Conservation (phyloP, 2,113 vertebrate species). For the Pagrus major region DNA sequence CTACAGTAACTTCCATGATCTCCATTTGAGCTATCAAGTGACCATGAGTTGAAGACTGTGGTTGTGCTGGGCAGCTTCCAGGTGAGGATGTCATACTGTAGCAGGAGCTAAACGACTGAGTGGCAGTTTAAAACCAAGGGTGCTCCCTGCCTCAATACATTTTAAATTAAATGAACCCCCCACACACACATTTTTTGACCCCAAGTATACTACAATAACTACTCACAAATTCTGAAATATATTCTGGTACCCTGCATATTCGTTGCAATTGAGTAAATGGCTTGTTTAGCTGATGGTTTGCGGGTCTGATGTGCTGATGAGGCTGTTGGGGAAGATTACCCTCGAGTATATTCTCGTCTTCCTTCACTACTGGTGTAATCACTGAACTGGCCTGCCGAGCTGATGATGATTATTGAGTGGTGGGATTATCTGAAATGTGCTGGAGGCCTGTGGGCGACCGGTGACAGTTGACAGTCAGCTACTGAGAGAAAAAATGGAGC, state of each 20-base stretch:
- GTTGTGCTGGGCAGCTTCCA: background rate
- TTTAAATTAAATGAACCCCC: background rate
- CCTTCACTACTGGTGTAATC: slow-evolving; percentile 59
- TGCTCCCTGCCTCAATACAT: background rate
- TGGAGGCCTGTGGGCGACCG: slow-evolving; percentile 20
- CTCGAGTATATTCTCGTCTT: slow-evolving; percentile 46
- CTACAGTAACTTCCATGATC: background rate
- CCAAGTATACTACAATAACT: background rate
- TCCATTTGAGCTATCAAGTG: background rate
- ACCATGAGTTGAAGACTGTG: background rate
- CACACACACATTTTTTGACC: background rate
- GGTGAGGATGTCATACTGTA: background rate
- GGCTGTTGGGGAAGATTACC: slow-evolving; percentile 50
- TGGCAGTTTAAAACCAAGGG: background rate
- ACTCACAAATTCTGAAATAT: background rate
- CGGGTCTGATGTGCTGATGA: slow-evolving; percentile 39
- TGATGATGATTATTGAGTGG: slow-evolving; percentile 61
- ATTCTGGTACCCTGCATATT: slow-evolving; percentile 1
- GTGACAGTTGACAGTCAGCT: slow-evolving; percentile 47
- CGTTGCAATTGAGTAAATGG: background rate
- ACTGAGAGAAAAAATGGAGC: background rate
- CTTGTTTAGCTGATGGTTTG: slow-evolving; percentile 21
- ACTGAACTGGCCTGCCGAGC: slow-evolving; percentile 50
- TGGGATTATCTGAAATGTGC: slow-evolving; percentile 67
- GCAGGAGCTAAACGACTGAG: background rate